A percentile compares a stretch with the other conserved stretches of the same genome.
These are phyloP conservation scores for Calliopsis andreniformis DNA, from an alignment of 1,140 invertebrate genomes.

Conservation along the genomic window DNA sequence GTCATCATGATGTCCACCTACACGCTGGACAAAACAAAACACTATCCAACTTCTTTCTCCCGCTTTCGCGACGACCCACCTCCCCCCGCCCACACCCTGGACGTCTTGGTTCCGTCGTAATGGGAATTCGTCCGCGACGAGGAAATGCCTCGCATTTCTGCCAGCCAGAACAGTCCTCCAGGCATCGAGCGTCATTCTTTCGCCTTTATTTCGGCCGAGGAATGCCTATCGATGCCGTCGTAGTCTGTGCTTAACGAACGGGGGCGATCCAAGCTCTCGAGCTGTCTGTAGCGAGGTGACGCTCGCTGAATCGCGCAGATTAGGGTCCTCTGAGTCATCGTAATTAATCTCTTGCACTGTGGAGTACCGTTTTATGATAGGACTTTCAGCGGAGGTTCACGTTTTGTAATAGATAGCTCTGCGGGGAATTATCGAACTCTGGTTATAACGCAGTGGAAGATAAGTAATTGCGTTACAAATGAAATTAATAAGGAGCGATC, in stretches of 20 bases:
- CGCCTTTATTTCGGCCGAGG: constrained; percentile 59
- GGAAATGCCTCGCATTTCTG: constrained; percentile 63
- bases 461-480: background rate
- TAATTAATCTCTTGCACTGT: background rate
- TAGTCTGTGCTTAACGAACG: background rate
- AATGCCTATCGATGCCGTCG: constrained; percentile 50
- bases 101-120: constrained; percentile 44
- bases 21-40: constrained; percentile 77
- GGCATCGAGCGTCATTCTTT: constrained; percentile 38
- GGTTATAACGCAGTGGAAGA: too few species aligned
- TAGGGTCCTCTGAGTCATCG: background rate
- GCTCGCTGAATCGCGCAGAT: too few species aligned
- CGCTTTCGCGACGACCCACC: background rate
- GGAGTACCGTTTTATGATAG: background rate
- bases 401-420: too few species aligned
- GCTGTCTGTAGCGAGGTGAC: background rate
- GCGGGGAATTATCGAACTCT: too few species aligned
- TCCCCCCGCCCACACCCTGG: background rate
- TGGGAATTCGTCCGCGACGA: constrained; percentile 64
- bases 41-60: constrained; percentile 55
- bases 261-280: background rate
- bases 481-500: background rate
- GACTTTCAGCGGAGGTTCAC: too few species aligned
- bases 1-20: constrained; percentile 79
- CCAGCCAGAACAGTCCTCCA: constrained; percentile 20